Percentiles rank a stretch among this genome's conserved stretches.
These are phyloP conservation scores for Scotopteryx bipunctaria DNA, from an alignment of 2,888 invertebrate species.

Conservation along the genomic window DNA sequence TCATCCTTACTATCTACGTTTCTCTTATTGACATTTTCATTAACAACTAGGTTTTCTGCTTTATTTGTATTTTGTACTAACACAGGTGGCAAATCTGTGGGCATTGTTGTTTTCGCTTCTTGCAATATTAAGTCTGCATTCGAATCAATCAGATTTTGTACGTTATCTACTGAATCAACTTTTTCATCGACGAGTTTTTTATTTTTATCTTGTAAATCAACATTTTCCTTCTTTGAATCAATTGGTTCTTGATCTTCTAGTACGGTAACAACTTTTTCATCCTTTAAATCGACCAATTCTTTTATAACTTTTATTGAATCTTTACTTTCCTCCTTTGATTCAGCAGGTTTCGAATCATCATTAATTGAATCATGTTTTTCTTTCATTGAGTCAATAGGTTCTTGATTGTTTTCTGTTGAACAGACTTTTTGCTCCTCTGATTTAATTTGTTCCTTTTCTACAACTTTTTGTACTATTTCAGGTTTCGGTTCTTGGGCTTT, in stretches of 20 bases:
- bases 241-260: slow-evolving; percentile 19
- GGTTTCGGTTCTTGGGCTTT: slow-evolving; percentile 42
- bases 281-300: slow-evolving; percentile 20
- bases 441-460: slow-evolving; percentile 29
- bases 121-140: slow-evolving; percentile 27
- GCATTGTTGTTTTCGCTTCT: slow-evolving; percentile 40
- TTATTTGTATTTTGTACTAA: slow-evolving; percentile 67
- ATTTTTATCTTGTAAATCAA: slow-evolving; percentile 23
- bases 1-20: slow-evolving; percentile 36
- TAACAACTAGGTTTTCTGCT: slow-evolving; percentile 35
- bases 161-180: slow-evolving; percentile 32
- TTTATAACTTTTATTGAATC: slow-evolving; percentile 14
- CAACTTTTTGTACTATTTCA: slow-evolving; percentile 59
- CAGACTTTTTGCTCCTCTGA: slow-evolving; percentile 15
- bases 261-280: slow-evolving; percentile 18
- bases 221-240: slow-evolving; percentile 8
- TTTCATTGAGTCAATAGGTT: slow-evolving; percentile 13
- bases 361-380: slow-evolving; percentile 41
- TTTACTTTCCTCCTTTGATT: background rate
- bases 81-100: slow-evolving; percentile 57
- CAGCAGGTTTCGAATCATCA: slow-evolving; percentile 13
- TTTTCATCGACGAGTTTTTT: slow-evolving; percentile 38
- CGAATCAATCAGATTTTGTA: slow-evolving; percentile 8
- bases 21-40: slow-evolving; percentile 33
- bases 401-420: slow-evolving; percentile 19